Percentiles rank a stretch among this genome's conserved stretches.
phyloP scores from a whole-genome alignment of 53 echinoderm and acorn worm species.

The Crossaster papposus region DNA sequence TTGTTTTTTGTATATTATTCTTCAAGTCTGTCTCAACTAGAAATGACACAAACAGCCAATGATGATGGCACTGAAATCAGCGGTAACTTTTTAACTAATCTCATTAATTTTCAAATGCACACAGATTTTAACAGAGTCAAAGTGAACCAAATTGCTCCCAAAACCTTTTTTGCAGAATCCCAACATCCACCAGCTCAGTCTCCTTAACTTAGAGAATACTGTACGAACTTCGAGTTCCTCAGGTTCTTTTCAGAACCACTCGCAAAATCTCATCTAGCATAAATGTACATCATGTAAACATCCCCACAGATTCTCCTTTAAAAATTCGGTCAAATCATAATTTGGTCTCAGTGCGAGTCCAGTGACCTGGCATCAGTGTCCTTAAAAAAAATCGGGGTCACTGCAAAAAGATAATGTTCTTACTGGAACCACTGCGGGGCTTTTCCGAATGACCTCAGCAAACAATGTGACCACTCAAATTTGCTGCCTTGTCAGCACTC shows the following conservation, averaged over 20 bases:
- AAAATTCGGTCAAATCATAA: background rate
- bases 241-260: too few relatives aligned
- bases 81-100: background rate
- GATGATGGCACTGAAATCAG: too few relatives aligned
- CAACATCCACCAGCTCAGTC: too few relatives aligned
- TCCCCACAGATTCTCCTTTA: background rate
- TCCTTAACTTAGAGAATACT: too few relatives aligned
- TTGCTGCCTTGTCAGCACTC: conserved; percentile 18
- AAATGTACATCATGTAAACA: too few relatives aligned
- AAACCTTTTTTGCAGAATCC: too few relatives aligned
- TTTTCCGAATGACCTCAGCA: conserved; percentile 11
- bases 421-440: background rate
- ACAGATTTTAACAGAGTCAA: background rate
- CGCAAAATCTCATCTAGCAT: too few relatives aligned
- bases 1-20: background rate
- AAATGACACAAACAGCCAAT: too few relatives aligned
- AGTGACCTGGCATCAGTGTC: conserved; percentile 6
- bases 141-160: background rate
- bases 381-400: conserved; percentile 2
- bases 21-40: background rate
- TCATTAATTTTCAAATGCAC: background rate
- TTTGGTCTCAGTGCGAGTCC: background rate
- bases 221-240: too few relatives aligned
- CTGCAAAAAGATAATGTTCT: background rate
- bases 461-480: background rate